Conservation (phyloP, 2,113 vertebrate species). For the Rhynchomys soricoides region DNA sequence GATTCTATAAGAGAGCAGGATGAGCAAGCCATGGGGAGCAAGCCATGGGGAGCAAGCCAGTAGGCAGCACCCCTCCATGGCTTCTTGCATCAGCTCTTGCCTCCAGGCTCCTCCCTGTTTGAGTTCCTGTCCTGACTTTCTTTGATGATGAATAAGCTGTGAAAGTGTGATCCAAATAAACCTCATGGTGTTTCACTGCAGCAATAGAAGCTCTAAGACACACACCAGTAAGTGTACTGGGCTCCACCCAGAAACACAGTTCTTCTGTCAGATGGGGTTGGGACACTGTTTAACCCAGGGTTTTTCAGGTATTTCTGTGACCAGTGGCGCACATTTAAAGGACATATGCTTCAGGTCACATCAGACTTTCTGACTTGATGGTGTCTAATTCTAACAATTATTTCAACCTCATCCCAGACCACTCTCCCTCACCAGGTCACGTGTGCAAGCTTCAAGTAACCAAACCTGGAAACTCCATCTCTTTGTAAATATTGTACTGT, state of each 20-base stretch:
- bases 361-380: not conserved
- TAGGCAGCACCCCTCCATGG: not conserved
- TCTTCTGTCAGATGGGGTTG: not conserved
- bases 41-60: not conserved
- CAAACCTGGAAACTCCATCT: not conserved
- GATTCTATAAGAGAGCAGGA: not conserved
- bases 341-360: not conserved
- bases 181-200: not conserved
- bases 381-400: not conserved
- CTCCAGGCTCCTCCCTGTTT: not conserved
- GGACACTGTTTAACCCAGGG: not conserved
- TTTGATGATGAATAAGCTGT: not conserved
- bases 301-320: not conserved
- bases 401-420: not conserved
- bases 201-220: not conserved
- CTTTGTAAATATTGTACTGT: not conserved
- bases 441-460: not conserved
- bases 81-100: not conserved
- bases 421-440: not conserved
- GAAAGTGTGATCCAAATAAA: not conserved
- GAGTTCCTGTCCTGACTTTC: not conserved
- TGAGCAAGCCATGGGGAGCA: not conserved
- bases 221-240: too few relatives aligned
- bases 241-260: not conserved
- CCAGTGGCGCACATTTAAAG: not conserved